A percentile compares a stretch with the other conserved stretches of the same genome.
Conservation (phyloP, 2,113 vertebrate genomes). For the Syrrhaptes paradoxus region DNA sequence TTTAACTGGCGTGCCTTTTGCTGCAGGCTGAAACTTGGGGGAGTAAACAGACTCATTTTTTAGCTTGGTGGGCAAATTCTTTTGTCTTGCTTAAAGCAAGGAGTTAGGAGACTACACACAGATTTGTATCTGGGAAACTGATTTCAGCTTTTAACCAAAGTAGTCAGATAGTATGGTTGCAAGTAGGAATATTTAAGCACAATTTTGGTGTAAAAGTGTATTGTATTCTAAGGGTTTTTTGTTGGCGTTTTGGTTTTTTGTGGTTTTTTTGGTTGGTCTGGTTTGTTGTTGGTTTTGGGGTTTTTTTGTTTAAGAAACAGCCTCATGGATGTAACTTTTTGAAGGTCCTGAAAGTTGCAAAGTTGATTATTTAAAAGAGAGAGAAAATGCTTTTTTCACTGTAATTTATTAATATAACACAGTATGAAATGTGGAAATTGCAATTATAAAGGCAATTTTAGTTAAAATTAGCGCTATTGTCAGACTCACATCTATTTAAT, state of each 20-base stretch:
- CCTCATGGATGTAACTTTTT: not conserved
- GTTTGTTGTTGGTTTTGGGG: not conserved
- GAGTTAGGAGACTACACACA: not conserved
- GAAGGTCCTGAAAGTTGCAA: not conserved
- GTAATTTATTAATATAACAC: not conserved
- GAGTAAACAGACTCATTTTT: not conserved
- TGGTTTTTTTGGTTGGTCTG: not conserved
- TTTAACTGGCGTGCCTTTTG: not conserved
- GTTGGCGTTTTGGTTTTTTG: too few relatives aligned
- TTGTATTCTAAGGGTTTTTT: not conserved
- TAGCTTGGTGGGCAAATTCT: not conserved
- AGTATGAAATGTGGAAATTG: not conserved
- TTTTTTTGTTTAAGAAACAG: not conserved
- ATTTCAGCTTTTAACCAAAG: not conserved
- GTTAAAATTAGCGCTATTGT: not conserved
- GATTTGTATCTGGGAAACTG: not conserved
- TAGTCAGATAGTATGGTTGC: not conserved
- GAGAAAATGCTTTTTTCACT: not conserved
- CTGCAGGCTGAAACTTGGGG: not conserved
- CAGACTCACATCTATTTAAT: not conserved
- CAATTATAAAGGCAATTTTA: conserved; percentile 16
- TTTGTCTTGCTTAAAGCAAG: not conserved
- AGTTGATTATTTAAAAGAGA: not conserved
- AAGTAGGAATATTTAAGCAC: not conserved
- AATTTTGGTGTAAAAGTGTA: not conserved